Evolutionary conservation across 2,797 vertebrate species (phyloP).

Genomic region (Pangasius sanitwongsei): DNA sequence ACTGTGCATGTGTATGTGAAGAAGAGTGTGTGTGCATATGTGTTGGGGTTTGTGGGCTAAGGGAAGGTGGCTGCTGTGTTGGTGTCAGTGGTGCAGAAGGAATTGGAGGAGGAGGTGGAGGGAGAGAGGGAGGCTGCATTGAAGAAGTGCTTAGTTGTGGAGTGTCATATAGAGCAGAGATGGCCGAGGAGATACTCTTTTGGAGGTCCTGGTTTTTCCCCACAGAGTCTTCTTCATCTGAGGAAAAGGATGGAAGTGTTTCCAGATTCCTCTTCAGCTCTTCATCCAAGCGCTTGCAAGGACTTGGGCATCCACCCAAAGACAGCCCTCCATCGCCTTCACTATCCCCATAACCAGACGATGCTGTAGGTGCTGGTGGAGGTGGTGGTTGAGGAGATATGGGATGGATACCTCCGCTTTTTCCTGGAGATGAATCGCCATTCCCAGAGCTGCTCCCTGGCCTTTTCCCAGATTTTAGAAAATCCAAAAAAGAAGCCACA

Average conservation of each 20-base stretch:
- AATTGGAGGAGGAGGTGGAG: conserved; percentile 62
- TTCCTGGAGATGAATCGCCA: conserved; percentile 76
- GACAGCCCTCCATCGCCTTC: conserved; percentile 84
- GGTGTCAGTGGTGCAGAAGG: conserved; percentile 68
- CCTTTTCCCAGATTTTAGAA: conserved; percentile 89
- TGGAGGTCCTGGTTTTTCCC: conserved; percentile 95
- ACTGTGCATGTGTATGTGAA: conserved; percentile 50
- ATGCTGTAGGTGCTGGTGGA: conserved; percentile 68
- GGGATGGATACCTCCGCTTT: conserved; percentile 74
- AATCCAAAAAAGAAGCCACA: conserved; percentile 92
- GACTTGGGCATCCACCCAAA: conserved; percentile 85
- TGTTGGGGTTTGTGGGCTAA: conserved; percentile 73
- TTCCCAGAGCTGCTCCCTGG: conserved; percentile 73
- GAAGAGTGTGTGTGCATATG: conserved; percentile 66
- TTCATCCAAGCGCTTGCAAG: conserved; percentile 89
- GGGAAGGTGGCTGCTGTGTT: conserved; percentile 70
- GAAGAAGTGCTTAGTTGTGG: conserved; percentile 70
- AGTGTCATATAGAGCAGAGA: conserved; percentile 90
- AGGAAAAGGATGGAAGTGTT: conserved; percentile 91
- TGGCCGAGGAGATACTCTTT: conserved; percentile 93
- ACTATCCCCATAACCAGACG: conserved; percentile 72
- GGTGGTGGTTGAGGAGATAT: conserved; percentile 75
- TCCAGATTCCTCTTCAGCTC: conserved; percentile 92
- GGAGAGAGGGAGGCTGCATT: conserved; percentile 52
- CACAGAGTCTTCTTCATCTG: conserved; percentile 91